A percentile compares a stretch with the other conserved stretches of the same genome.
phyloP scores from a whole-genome alignment of 2,113 vertebrate genomes.

The Nicator chloris region DNA sequence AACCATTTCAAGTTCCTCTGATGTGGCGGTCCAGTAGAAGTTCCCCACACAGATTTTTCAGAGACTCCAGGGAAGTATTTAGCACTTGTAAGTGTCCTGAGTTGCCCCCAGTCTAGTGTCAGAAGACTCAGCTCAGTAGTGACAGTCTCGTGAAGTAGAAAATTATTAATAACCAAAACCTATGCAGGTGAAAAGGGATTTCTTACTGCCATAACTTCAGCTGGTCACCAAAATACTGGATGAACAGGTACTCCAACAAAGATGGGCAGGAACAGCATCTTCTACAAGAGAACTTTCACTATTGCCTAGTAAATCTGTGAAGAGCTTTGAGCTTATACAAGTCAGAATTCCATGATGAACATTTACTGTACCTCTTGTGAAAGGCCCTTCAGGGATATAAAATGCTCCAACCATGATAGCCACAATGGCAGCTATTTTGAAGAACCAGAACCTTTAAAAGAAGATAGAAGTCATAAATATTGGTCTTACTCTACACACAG shows the following conservation, averaged over 20 bases:
- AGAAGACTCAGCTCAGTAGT: not conserved
- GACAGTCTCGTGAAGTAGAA: rapidly evolving
- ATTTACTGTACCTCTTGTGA: conserved; percentile 82
- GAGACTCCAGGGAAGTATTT: not conserved
- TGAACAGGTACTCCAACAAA: not conserved
- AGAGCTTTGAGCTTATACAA: not conserved
- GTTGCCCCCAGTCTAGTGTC: not conserved
- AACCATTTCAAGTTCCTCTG: not conserved
- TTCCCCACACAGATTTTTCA: not conserved
- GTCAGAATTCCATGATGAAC: not conserved
- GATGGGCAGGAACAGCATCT: not conserved
- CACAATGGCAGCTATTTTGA: conserved; percentile 86
- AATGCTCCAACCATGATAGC: conserved; percentile 89
- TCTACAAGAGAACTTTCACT: not conserved
- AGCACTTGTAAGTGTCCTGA: not conserved
- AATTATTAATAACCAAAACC: not conserved
- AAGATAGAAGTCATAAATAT: not conserved
- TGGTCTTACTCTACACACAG: not conserved
- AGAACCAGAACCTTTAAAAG: conserved; percentile 91
- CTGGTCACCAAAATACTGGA: not conserved
- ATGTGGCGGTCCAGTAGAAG: not conserved
- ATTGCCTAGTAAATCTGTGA: not conserved
- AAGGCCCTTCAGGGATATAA: conserved; percentile 88
- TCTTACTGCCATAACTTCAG: not conserved
- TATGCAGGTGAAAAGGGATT: not conserved